Conservation (phyloP, 1,140 invertebrate genomes). For the Lysiphlebus fabarum region DNA sequence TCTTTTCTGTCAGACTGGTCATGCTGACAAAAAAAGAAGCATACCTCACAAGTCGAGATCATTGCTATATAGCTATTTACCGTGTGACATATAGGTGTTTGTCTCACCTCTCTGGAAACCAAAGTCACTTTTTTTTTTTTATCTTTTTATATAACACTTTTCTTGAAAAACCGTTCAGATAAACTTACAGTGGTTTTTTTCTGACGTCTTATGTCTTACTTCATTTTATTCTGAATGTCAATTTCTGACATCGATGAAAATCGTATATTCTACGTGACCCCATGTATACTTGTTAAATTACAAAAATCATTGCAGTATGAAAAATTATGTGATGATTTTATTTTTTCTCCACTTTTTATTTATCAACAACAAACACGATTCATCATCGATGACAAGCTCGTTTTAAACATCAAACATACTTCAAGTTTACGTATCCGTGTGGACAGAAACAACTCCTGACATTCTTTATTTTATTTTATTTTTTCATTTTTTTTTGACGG, state of each 20-base stretch:
- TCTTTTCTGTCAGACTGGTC: neutral
- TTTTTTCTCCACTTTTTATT: too few species aligned
- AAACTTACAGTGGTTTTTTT: too few species aligned
- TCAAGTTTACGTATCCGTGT: too few species aligned
- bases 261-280: slow-evolving; percentile 24
- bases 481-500: too few species aligned
- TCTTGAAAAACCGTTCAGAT: too few species aligned
- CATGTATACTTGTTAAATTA: slow-evolving; percentile 18
- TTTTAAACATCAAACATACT: too few species aligned
- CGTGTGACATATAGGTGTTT: neutral
- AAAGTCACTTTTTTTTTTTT: too few species aligned
- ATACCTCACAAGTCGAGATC: slow-evolving; percentile 1
- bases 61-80: neutral
- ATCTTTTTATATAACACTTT: too few species aligned
- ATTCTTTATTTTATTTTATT: too few species aligned
- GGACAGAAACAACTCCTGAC: too few species aligned
- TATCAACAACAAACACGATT: neutral
- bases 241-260: slow-evolving; percentile 19
- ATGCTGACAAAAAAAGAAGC: slow-evolving; percentile 7
- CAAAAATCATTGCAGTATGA: neutral
- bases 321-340: too few species aligned
- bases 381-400: neutral
- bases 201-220: slow-evolving; percentile 3
- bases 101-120: too few species aligned
- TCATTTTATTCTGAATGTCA: neutral